phyloP scores from a whole-genome alignment of 2,888 invertebrate genomes.

The Aethes cnicana region DNA sequence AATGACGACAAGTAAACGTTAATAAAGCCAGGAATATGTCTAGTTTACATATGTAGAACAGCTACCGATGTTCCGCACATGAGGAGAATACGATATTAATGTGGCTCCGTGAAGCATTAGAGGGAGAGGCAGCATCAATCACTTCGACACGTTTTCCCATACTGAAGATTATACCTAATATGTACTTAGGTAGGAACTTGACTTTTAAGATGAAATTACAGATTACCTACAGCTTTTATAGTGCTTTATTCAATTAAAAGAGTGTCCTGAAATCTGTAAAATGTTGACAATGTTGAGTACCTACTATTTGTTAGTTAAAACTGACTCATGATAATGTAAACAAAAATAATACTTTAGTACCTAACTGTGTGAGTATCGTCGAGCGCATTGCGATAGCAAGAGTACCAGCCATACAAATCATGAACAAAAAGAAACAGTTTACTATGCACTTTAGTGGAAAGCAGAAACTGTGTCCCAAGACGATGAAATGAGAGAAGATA shows the following conservation, averaged over 20 bases:
- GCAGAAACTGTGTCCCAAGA: conserved; percentile 16
- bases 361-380: too few relatives aligned
- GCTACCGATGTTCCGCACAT: conserved; percentile 32
- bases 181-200: too few relatives aligned
- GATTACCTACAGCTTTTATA: too few relatives aligned
- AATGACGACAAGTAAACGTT: conserved; percentile 8
- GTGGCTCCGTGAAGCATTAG: conserved; percentile 31
- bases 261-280: too few relatives aligned
- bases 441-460: conserved; percentile 2
- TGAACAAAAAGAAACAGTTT: conserved; percentile 12
- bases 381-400: not conserved
- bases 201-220: conserved; percentile 25
- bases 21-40: conserved; percentile 26
- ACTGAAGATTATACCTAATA: conserved; percentile 22
- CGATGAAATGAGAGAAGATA: conserved; percentile 19
- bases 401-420: not conserved
- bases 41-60: conserved; percentile 32
- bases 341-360: too few relatives aligned
- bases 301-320: too few relatives aligned
- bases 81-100: conserved; percentile 36
- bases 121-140: conserved; percentile 53
- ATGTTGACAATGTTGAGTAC: too few relatives aligned
- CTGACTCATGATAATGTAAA: too few relatives aligned
- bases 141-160: conserved; percentile 54
- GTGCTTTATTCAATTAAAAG: too few relatives aligned